Evolutionary conservation across 2,113 vertebrate species (phyloP).

Genomic region (Cavia aperea): DNA sequence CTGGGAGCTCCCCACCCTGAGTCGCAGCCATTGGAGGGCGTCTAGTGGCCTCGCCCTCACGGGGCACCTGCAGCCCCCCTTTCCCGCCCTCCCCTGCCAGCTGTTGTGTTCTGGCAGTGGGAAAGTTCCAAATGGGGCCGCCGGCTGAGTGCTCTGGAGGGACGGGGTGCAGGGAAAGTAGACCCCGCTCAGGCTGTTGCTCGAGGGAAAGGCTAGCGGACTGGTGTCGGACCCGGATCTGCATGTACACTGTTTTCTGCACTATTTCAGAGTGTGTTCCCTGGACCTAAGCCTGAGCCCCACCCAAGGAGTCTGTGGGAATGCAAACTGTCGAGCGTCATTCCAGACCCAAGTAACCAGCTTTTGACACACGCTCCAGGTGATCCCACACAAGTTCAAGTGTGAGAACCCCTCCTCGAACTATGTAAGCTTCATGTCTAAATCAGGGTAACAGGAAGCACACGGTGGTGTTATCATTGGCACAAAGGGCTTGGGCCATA

Average conservation of each 20-base stretch:
- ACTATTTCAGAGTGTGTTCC: not conserved
- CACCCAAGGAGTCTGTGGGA: not conserved
- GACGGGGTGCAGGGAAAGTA: not conserved
- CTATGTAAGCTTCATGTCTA: not conserved
- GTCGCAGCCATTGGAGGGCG: not conserved
- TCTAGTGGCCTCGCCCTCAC: not conserved
- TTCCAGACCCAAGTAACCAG: not conserved
- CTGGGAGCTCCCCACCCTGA: not conserved
- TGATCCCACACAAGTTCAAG: not conserved
- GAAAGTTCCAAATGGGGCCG: not conserved
- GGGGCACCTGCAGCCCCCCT: not conserved
- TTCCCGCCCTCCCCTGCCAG: conserved; percentile 28
- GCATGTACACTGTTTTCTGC: not conserved
- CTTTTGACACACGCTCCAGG: not conserved
- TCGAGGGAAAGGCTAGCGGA: not conserved
- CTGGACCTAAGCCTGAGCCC: fast-evolving
- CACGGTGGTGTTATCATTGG: fast-evolving
- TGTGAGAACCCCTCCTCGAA: not conserved
- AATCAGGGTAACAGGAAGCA: not conserved
- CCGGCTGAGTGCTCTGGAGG: conserved; percentile 18
- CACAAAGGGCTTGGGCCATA: not conserved
- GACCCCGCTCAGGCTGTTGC: not conserved
- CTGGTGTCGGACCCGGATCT: not conserved
- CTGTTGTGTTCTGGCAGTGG: not conserved
- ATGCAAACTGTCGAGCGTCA: not conserved